Evolutionary conservation across 2,797 vertebrate species (phyloP).

Genomic region (Morus bassanus): DNA sequence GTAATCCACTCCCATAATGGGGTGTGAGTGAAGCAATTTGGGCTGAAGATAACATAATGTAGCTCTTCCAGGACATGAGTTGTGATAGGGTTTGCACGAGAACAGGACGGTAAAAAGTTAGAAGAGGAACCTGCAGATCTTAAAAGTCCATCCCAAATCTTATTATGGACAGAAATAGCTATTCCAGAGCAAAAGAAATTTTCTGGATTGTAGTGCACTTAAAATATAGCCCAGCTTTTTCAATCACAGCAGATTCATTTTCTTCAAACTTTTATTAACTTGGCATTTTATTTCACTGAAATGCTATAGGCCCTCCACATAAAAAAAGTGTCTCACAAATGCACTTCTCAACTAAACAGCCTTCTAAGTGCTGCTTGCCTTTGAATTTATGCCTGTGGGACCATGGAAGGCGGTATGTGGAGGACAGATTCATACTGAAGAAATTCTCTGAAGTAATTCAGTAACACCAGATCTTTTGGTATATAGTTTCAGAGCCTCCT

Average conservation of each 20-base stretch:
- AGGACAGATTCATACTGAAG: background rate
- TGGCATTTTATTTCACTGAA: constrained; percentile 11
- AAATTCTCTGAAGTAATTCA: background rate
- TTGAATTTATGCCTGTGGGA: background rate
- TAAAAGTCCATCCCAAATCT: background rate
- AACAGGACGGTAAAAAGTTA: background rate
- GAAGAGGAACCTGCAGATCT: background rate
- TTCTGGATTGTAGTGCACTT: background rate
- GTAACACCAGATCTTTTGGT: background rate
- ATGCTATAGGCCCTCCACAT: background rate
- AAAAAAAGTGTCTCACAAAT: background rate
- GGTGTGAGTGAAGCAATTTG: background rate
- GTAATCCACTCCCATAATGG: background rate
- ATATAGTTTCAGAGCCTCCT: background rate
- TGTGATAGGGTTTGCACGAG: background rate
- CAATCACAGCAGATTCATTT: background rate
- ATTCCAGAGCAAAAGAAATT: background rate
- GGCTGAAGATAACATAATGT: background rate
- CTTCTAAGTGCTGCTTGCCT: background rate
- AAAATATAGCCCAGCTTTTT: background rate
- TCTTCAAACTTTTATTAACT: constrained; percentile 3
- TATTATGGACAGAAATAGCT: background rate
- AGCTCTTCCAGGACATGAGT: background rate
- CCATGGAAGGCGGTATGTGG: background rate
- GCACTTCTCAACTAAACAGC: background rate